A percentile compares a stretch with the other conserved stretches of the same genome.
These are phyloP conservation scores for Anneissia japonica DNA, from an alignment of 35 echinoderm and acorn worm genomes.

Conservation along the genomic window DNA sequence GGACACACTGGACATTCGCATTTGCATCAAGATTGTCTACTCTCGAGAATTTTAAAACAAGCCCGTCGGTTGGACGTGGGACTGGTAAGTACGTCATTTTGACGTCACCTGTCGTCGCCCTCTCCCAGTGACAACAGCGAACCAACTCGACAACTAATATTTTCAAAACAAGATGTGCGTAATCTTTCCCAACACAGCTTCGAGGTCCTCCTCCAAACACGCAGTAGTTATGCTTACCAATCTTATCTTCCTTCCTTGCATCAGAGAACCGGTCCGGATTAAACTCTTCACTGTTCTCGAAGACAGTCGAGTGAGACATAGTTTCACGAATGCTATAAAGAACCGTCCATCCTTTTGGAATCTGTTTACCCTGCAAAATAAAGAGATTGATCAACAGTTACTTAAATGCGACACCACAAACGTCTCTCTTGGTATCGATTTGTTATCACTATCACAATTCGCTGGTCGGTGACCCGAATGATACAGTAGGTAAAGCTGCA, in stretches of 20 bases:
- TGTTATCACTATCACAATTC: too few relatives aligned
- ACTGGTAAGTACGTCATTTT: conserved; percentile 53
- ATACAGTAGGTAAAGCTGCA: too few relatives aligned
- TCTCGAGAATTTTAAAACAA: conserved; percentile 55
- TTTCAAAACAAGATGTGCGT: conserved; percentile 58
- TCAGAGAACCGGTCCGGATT: conserved; percentile 76
- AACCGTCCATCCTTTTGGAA: conserved; percentile 85
- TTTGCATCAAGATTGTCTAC: not conserved
- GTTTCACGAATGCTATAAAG: conserved; percentile 92
- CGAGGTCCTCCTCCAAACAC: conserved; percentile 80
- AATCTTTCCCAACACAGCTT: conserved; percentile 73
- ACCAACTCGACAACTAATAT: conserved; percentile 68
- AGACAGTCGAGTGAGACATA: conserved; percentile 51
- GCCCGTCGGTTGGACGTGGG: conserved; percentile 58
- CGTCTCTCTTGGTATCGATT: too few relatives aligned
- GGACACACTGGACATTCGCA: not conserved
- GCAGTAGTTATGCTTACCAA: conserved; percentile 59
- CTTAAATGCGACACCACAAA: too few relatives aligned
- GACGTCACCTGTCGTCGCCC: conserved; percentile 20
- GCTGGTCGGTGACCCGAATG: too few relatives aligned
- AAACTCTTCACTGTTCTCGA: conserved; percentile 47
- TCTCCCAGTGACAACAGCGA: conserved; percentile 48
- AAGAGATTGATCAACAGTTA: too few relatives aligned
- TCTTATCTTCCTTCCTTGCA: conserved; percentile 57
- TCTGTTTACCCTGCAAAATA: conserved; percentile 68